Base-by-base conservation (phyloP, 2,113 vertebrate species). In the Trochalopteron elliotii region DNA sequence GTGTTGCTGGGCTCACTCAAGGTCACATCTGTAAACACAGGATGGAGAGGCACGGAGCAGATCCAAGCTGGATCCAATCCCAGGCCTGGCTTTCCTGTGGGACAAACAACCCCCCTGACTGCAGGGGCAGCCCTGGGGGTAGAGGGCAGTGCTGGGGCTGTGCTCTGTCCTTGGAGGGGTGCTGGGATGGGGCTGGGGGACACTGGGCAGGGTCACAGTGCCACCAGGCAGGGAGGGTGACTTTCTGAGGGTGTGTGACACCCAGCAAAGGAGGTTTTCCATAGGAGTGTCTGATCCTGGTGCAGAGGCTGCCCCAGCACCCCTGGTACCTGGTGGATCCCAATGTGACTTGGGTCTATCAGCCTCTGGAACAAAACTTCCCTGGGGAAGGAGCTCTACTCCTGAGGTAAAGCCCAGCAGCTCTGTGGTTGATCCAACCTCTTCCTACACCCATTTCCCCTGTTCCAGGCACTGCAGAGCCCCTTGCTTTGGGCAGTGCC, bases 1-100 rank as follows among this genome's bases (percentile, higher is more conserved):
- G 87, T 25, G 75, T 40, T 35, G 83, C 90, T 52, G 74, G 71
- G 50, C 94, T 86, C n/a, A 5, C 9, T 77, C 94, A 97, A 94
- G 95, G 95, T 88, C 90, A 77, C 52, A 86, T 7, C 88, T 0
- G 7, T 83, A 92, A 97, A 90, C 68, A 52, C 1, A 71, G 7
- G 2, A 12, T 23, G 88, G 71, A 52, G 44, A 74, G 35, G 52
- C 33, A 77, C 71, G 24, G 92, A 83, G 68, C 33, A 65, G 44
- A 94, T 31, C 75, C 74, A 22, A 4, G 28, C 47, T 24, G 83
- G 71, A 31, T 53, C 28, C 30, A 10, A 2, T 0, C 37, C 68
- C 37, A 53, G 35, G 30, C 40, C 18, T 30, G 0, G 0, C 7
- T 63, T 40, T 59, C 35, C 72, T 52, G 47, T 1, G 21, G 77